These are phyloP conservation scores for Nycteola revayana DNA, from an alignment of 2,888 invertebrate genomes.

Conservation along the genomic window DNA sequence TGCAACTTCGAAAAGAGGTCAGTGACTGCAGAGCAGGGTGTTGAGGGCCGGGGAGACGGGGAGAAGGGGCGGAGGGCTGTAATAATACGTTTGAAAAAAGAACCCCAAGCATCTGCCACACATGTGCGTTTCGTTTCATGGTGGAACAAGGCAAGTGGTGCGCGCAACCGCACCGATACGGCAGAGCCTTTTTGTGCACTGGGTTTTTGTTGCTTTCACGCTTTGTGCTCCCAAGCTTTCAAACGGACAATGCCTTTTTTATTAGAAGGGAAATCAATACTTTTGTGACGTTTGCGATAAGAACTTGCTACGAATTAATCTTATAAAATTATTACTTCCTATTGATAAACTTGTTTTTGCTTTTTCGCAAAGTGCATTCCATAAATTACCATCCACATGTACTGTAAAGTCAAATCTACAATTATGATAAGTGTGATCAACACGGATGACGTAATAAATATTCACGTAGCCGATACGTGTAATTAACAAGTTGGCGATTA, in stretches of 20 bases:
- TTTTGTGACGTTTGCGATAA: constrained; percentile 48
- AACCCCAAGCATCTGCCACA: constrained; percentile 77
- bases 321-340: constrained; percentile 23
- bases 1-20: constrained; percentile 68
- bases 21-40: constrained; percentile 70
- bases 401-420: constrained; percentile 32
- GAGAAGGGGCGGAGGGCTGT: constrained; percentile 52
- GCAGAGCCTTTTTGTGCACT: constrained; percentile 63
- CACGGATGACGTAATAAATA: constrained; percentile 39
- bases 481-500: constrained; percentile 54
- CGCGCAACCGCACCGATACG: constrained; percentile 64
- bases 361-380: too few relatives aligned
- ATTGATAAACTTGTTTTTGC: too few relatives aligned
- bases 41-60: constrained; percentile 32
- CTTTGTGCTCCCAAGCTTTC: constrained; percentile 70
- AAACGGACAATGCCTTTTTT: constrained; percentile 67
- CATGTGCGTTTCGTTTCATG: constrained; percentile 73
- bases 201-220: constrained; percentile 73
- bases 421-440: constrained; percentile 24
- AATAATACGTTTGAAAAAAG: constrained; percentile 75
- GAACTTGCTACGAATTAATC: constrained; percentile 28
- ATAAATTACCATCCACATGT: constrained; percentile 24
- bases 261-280: constrained; percentile 70
- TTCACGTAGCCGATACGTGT: constrained; percentile 37
- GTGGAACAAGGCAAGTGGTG: constrained; percentile 73